Percentiles rank a stretch among this genome's conserved stretches.
These are phyloP conservation scores for Anagyrus pseudococci DNA, from an alignment of 2,888 invertebrate genomes.

Conservation along the genomic window DNA sequence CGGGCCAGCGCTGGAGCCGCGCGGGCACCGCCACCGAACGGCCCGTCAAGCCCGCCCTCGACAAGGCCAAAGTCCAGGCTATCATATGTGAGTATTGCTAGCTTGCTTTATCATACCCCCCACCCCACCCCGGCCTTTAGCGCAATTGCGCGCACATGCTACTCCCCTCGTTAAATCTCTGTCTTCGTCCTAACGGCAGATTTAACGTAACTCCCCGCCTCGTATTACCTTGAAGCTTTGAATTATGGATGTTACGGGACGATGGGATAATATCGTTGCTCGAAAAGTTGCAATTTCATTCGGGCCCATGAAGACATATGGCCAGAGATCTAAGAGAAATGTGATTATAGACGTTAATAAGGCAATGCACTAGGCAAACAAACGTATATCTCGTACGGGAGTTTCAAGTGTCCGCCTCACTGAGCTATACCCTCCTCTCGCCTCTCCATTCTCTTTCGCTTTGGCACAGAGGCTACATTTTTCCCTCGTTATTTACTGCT, in stretches of 20 bases:
- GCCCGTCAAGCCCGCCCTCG: conserved; percentile 78
- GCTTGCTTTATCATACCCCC: neutral
- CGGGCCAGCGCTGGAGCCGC: conserved; percentile 78
- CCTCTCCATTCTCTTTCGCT: neutral
- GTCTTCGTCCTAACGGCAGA: no score
- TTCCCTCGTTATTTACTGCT: neutral
- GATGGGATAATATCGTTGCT: no score
- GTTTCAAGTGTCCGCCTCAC: neutral
- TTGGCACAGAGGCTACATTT: conserved; percentile 3
- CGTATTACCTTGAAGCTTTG: no score
- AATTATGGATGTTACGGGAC: no score
- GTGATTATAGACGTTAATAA: conserved; percentile 8
- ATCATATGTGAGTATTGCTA: conserved; percentile 70
- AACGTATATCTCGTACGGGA: no score
- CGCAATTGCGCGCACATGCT: no score
- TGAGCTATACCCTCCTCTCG: conserved; percentile 10
- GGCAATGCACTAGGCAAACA: neutral
- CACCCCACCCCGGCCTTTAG: neutral
- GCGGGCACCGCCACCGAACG: conserved; percentile 73
- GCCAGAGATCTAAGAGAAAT: neutral
- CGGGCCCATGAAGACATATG: no score
- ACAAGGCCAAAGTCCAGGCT: conserved; percentile 76
- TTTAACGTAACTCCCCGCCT: no score
- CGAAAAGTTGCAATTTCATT: no score
- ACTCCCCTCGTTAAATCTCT: no score